Evolutionary conservation across 1,140 invertebrate genomes (phyloP).

Genomic region (Platyscapa corneri): DNA sequence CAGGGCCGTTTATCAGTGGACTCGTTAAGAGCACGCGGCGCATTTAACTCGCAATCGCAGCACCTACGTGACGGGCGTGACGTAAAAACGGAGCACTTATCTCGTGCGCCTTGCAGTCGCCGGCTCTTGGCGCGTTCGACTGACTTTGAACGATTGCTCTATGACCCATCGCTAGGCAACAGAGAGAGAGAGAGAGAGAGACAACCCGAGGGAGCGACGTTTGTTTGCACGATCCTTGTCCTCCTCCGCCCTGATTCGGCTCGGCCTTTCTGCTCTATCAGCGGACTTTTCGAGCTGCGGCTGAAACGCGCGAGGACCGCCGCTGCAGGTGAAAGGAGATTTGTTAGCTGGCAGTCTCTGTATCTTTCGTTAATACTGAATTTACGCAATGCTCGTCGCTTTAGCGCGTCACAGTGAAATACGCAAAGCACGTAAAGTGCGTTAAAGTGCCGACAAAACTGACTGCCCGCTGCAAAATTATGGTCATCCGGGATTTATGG

Average conservation of each 20-base stretch:
- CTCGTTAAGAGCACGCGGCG: neutral
- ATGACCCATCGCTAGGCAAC: slow-evolving; percentile 6
- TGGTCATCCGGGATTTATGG: neutral
- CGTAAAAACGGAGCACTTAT: too few relatives aligned
- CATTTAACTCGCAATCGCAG: neutral
- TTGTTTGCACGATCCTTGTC: too few relatives aligned
- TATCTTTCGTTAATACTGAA: neutral
- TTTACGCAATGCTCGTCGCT: neutral
- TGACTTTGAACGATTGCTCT: slow-evolving; percentile 46
- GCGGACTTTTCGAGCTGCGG: neutral
- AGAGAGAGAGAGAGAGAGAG: slow-evolving; percentile 14
- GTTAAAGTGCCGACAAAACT: neutral
- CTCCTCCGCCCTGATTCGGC: too few relatives aligned
- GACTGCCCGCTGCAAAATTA: neutral
- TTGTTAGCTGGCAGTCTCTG: neutral
- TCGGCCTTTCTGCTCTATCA: neutral
- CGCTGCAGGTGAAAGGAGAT: neutral
- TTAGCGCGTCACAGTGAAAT: neutral
- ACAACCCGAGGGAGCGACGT: too few relatives aligned
- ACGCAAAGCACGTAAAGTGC: neutral
- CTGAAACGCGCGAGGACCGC: neutral
- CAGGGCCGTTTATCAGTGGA: neutral
- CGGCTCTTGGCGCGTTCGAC: slow-evolving; percentile 31
- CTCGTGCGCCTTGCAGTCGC: too few relatives aligned
- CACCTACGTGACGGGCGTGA: too few relatives aligned